Base-by-base conservation (phyloP, 1,140 invertebrate genomes). In the Tetraneura akinire region DNA sequence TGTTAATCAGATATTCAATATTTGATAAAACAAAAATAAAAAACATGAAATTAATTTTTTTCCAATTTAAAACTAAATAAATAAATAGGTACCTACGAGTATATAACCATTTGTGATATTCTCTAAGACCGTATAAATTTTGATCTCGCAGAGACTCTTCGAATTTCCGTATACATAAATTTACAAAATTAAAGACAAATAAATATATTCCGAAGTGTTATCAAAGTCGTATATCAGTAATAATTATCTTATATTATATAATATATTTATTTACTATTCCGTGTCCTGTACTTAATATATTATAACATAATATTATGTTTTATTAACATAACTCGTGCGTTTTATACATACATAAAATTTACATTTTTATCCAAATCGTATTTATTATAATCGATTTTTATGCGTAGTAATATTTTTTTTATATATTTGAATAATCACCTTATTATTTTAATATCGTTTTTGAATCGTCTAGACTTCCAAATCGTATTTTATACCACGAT, bases 401-500 rank as follows among this genome's bases (percentile, higher is more conserved):
- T 68, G 5, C 21, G 21, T 6, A 3, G 21, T 68, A 68, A 57
- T 6, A 68, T 42, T 45, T 71, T 51, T 18, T 3, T 32, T 9
- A n/a, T 71, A 32, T 32, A 51, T 71, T 71, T 71, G 18, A 71
- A 71, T 51, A 71, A 71, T 26, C 21, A 62, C 37, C 8, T 45
- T 60, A 53, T 45, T 60, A 60, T 60, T 37, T 78, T 55, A 78
- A 42, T 62, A 78, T 47, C 16, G 23, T 42, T 78, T 62, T 21
- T 45, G 62, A 29, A 47, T 47, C 42, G 74, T 78, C 74, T 78
- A 78, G 74, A 78, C 74, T 62, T 47, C 16, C 16, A 47, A 62
- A 78, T 78, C n/a, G 26, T 23, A 60, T 78, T 60, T 47, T 71
- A 71, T 23, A 3, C 3, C 23, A 29, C 23, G 16, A 51, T 16